A percentile compares a stretch with the other conserved stretches of the same genome.
Evolutionary conservation across 2,113 vertebrate species (phyloP).

Genomic region (Bettongia penicillata): DNA sequence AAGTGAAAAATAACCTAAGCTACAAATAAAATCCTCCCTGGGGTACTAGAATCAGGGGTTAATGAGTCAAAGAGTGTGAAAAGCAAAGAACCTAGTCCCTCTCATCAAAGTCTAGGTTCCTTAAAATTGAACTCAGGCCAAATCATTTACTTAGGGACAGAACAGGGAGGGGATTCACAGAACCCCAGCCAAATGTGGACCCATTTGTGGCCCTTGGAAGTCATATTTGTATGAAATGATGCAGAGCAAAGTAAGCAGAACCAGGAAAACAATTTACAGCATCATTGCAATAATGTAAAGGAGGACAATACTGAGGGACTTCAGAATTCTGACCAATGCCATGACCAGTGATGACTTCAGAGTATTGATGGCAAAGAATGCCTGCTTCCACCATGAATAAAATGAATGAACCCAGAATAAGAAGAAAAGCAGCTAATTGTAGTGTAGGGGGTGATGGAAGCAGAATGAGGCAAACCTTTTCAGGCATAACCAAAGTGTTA

Average conservation of each 20-base stretch:
- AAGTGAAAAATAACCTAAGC: neutral
- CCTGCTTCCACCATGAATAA: neutral
- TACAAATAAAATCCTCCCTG: neutral
- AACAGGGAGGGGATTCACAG: neutral
- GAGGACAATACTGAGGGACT: neutral
- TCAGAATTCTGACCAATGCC: neutral
- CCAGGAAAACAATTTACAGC: neutral
- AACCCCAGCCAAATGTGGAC: neutral
- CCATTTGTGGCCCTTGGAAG: neutral
- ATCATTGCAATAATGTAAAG: neutral
- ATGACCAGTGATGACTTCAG: neutral
- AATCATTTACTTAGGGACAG: neutral
- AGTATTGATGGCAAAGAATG: neutral
- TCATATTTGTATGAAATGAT: neutral
- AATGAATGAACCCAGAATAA: neutral
- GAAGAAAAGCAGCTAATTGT: neutral
- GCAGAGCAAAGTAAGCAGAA: neutral
- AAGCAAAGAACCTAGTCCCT: neutral
- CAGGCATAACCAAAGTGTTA: neutral
- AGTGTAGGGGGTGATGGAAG: neutral
- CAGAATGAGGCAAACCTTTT: neutral
- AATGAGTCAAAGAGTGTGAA: neutral
- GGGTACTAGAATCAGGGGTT: neutral
- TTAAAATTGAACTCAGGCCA: neutral
- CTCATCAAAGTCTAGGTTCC: neutral